Conservation (phyloP, 30 jellyfish, hydroid and myxozoan genomes). For the Aurelia sp. region DNA sequence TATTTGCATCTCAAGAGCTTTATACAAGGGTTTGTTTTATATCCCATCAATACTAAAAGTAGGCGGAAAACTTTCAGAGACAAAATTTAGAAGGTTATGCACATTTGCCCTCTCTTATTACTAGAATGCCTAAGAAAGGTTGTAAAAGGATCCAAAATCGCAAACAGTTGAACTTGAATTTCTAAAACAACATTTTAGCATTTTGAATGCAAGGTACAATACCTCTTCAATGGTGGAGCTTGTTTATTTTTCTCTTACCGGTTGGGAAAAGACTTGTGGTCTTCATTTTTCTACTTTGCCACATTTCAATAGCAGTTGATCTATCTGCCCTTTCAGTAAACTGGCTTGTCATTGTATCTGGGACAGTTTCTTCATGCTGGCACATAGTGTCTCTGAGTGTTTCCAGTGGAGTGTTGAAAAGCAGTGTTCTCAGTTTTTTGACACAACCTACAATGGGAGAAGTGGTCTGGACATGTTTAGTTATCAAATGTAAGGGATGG, state of each 20-base stretch:
- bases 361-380: not conserved
- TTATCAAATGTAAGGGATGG: not conserved
- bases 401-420: not conserved
- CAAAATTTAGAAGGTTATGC: no score
- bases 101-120: no score
- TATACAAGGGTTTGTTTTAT: no score
- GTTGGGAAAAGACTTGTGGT: not conserved
- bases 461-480: not conserved
- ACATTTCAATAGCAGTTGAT: not conserved
- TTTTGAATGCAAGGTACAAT: no score
- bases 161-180: no score
- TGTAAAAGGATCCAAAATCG: no score
- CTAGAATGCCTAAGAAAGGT: no score
- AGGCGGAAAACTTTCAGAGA: no score
- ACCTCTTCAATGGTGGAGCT: no score
- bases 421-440: not conserved
- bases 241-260: not conserved
- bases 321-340: slow-evolving; percentile 1
- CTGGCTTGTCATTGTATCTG: not conserved
- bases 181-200: no score
- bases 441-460: not conserved
- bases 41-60: no score
- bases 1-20: no score
- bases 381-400: not conserved
- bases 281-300: not conserved